Evolutionary conservation across 2,888 invertebrate genomes (phyloP), one percentile per base, ranked within the genome.

Genomic region (Ectemnius continuus): DNA sequence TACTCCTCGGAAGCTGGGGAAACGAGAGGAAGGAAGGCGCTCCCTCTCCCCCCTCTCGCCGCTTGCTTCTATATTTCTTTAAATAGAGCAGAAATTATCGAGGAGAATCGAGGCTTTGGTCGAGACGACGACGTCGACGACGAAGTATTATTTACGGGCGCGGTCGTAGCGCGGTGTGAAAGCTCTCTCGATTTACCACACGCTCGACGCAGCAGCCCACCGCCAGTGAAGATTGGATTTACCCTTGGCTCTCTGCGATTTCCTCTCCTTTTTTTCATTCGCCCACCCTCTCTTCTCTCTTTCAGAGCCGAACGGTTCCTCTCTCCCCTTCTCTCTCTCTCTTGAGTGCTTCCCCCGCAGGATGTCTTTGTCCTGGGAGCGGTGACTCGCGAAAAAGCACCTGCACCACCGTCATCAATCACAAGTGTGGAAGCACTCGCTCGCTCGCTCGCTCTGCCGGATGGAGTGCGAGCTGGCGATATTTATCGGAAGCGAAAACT

Each of bases 211-310:
- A 61, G 58, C n/a, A n/a, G n/a, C n/a, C 20, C 20, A 2, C 36
- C 59, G 48, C 59, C 69, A 48, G 57, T 48, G 16, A 72, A 68
- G 68, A 72, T 68, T 72, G 68, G 36, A 59, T 72, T 62, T 59
- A 36, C 36, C 36, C 36, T 36, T 36, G 36, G 36, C 36, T 36
- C 36, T 36, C 36, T 36, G 36, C 36, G 36, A 45, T 60, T 64
- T 52, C 36, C 16, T 23, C 45, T 8, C 26, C n/a, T 2, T 2
- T 36, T 36, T 36, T 36, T 36, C 36, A 36, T 8, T 36, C 36
- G 5, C 36, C 0, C 36, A 23, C 36, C 36, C 36, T 8, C 36
- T 8, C 36, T 8, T 36, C 36, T 36, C 36, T 36, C 11, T 36
- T 36, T 36, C 36, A 6, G 8, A 8, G 8, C 23, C n/a, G 26